A percentile compares a stretch with the other conserved stretches of the same genome.
Conservation (phyloP, 2,888 invertebrate genomes). For the Cheilosia soror region DNA sequence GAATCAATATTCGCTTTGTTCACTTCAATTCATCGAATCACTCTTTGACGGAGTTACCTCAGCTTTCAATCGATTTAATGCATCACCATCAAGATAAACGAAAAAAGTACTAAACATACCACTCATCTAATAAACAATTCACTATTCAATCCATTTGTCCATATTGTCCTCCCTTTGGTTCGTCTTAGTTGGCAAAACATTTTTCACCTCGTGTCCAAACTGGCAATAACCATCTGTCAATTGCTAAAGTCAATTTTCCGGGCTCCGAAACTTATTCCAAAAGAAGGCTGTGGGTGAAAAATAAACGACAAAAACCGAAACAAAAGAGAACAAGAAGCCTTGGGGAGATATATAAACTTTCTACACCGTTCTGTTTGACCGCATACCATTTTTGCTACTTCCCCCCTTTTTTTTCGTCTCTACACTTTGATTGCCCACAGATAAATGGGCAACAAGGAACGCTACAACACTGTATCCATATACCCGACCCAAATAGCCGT, state of each 20-base stretch:
- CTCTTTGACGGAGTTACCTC: conserved; percentile 14
- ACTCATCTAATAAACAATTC: conserved; percentile 68
- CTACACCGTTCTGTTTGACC: conserved; percentile 51
- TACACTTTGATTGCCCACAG: conserved; percentile 59
- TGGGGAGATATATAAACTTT: conserved; percentile 51
- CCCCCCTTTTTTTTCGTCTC: conserved; percentile 3
- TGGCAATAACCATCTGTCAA: conserved; percentile 75
- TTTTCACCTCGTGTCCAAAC: conserved; percentile 72
- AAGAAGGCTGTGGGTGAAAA: not conserved
- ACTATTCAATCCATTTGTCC: conserved; percentile 31
- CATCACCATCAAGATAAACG: not conserved
- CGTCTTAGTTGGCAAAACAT: conserved; percentile 62
- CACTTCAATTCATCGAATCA: conserved; percentile 31
- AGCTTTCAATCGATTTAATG: conserved; percentile 58
- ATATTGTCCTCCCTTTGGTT: conserved; percentile 35
- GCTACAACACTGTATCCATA: not conserved
- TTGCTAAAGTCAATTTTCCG: conserved; percentile 69
- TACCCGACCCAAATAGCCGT: conserved; percentile 4
- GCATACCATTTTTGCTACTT: conserved; percentile 21
- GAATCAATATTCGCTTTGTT: conserved; percentile 5
- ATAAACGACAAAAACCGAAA: conserved; percentile 11
- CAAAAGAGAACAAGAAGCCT: conserved; percentile 40
- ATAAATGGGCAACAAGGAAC: conserved; percentile 64
- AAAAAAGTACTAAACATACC: conserved; percentile 39
- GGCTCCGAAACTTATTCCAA: conserved; percentile 48